Percentiles rank a stretch among this genome's conserved stretches.
phyloP scores from a whole-genome alignment of 1,140 invertebrate genomes.

The Sipha flava region DNA sequence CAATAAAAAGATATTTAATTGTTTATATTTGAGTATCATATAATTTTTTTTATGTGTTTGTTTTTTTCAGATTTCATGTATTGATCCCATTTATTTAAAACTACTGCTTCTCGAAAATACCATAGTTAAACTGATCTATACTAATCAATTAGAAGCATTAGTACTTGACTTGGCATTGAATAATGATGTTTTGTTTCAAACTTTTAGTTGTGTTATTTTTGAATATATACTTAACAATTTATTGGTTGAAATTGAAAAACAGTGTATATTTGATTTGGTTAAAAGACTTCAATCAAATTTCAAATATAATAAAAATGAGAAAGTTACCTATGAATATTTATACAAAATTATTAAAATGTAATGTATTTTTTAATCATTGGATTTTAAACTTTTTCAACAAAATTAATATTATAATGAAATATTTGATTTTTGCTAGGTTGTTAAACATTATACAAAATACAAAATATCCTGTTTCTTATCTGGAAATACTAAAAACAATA shows the following conservation, averaged over 20 bases:
- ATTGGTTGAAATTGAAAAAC: neutral
- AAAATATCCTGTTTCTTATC: neutral
- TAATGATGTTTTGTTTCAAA: neutral
- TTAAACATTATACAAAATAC: neutral
- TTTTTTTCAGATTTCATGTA: constrained; percentile 3
- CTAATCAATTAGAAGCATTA: neutral
- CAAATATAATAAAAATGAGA: neutral
- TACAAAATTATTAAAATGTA: neutral
- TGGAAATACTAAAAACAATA: constrained; percentile 1
- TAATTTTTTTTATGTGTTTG: neutral
- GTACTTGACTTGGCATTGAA: neutral
- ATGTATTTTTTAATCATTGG: neutral
- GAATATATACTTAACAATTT: constrained; percentile 12
- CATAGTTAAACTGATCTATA: constrained; percentile 6
- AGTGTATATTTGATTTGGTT: neutral
- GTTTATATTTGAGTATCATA: neutral
- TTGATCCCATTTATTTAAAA: neutral
- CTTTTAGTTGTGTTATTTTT: constrained; percentile 1
- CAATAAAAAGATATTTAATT: no score
- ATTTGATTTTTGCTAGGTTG: neutral
- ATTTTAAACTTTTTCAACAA: neutral
- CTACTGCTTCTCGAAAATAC: neutral
- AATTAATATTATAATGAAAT: neutral
- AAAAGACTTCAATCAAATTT: neutral
- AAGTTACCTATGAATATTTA: neutral